Evolutionary conservation across 2,113 vertebrate species (phyloP).

Genomic region (Austrofundulus limnaeus): DNA sequence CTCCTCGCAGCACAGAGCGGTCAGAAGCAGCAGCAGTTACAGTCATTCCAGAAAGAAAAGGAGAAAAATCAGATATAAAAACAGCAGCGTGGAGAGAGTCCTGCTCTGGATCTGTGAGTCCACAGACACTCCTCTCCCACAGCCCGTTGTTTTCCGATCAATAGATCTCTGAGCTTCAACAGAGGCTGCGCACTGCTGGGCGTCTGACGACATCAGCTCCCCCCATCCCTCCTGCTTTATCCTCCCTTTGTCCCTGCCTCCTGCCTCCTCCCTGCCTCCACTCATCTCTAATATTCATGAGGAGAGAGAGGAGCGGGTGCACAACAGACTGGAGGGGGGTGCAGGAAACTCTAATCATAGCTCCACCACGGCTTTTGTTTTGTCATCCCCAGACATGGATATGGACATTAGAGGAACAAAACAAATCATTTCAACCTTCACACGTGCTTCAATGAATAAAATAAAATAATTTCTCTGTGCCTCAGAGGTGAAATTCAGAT

Average conservation of each 20-base stretch:
- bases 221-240: slow-evolving; percentile 19
- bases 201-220: slow-evolving; percentile 63
- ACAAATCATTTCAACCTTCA: too few relatives aligned
- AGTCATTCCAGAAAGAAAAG: slow-evolving; percentile 63
- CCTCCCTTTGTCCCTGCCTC: slow-evolving; percentile 32
- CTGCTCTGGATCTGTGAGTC: slow-evolving; percentile 51
- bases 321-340: too few relatives aligned
- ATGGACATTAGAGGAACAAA: too few relatives aligned
- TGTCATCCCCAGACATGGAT: too few relatives aligned
- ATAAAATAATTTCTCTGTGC: too few relatives aligned
- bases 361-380: too few relatives aligned
- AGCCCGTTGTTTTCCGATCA: slow-evolving; percentile 75
- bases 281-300: slow-evolving; percentile 74
- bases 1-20: slow-evolving; percentile 50
- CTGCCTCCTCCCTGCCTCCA: slow-evolving; percentile 39
- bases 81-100: slow-evolving; percentile 42
- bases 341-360: too few relatives aligned
- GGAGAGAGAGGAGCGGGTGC: slow-evolving; percentile 34
- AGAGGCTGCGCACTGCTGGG: slow-evolving; percentile 72
- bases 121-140: slow-evolving; percentile 63
- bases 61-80: slow-evolving; percentile 17
- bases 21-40: slow-evolving; percentile 36
- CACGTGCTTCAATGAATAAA: too few relatives aligned
- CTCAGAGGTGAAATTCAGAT: too few relatives aligned
- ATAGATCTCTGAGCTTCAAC: slow-evolving; percentile 66